Evolutionary conservation across 2,113 vertebrate species (phyloP).

Genomic region (Suricata suricatta): DNA sequence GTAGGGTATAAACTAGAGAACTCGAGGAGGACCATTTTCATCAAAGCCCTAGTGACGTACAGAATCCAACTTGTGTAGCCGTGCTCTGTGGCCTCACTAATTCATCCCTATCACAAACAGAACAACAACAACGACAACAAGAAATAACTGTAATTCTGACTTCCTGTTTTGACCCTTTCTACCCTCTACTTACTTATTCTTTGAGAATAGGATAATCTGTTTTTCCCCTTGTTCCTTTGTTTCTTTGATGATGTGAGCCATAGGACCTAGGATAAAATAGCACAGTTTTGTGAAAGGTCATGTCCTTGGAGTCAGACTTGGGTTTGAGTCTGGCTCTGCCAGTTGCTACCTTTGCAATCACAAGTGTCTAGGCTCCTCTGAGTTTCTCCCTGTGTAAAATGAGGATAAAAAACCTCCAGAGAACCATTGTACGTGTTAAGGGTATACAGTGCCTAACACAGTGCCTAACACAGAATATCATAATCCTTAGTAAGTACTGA

Average conservation of each 20-base stretch:
- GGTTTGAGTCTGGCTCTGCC: not conserved
- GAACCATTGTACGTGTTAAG: not conserved
- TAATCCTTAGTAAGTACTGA: not conserved
- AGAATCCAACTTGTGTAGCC: not conserved
- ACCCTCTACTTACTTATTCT: not conserved
- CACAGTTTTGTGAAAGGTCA: not conserved
- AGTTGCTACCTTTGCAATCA: not conserved
- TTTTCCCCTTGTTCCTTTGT: not conserved
- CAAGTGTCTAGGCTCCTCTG: not conserved
- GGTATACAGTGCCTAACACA: not conserved
- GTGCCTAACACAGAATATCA: not conserved
- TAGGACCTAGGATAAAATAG: not conserved
- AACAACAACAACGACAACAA: not conserved
- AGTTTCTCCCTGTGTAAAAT: not conserved
- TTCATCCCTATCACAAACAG: not conserved
- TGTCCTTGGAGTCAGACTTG: not conserved
- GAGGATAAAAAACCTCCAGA: not conserved
- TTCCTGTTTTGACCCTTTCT: not conserved
- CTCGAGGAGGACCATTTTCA: not conserved
- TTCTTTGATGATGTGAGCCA: not conserved
- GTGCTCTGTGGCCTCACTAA: not conserved
- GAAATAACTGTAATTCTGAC: not conserved
- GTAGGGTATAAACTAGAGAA: not conserved
- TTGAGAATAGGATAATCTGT: not conserved
- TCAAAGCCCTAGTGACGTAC: not conserved